phyloP scores from a whole-genome alignment of 2,888 invertebrate species.

The Nasonovia ribisnigri region DNA sequence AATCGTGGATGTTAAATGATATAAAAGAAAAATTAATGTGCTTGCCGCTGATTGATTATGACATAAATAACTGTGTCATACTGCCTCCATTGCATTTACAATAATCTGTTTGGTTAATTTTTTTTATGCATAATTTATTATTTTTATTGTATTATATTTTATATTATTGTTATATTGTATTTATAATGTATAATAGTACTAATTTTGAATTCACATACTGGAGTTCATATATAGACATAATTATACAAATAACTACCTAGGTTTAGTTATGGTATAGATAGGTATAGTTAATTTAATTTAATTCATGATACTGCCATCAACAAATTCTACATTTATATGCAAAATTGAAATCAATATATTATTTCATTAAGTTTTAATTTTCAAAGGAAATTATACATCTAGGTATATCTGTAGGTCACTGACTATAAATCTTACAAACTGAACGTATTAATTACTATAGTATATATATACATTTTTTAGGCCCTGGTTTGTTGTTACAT shows the following conservation, averaged over 20 bases:
- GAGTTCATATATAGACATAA: no score
- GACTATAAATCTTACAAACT: no score
- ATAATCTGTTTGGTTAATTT: background rate
- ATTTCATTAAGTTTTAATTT: no score
- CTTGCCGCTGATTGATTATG: background rate
- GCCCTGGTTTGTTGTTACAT: background rate
- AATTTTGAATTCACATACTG: no score
- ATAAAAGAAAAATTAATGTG: conserved; percentile 26
- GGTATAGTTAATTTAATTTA: no score
- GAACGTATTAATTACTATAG: background rate
- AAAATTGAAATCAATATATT: no score
- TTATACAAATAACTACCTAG: no score
- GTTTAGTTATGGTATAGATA: background rate
- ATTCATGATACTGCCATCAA: no score
- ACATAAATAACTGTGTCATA: background rate
- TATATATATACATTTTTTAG: background rate
- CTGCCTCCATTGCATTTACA: background rate
- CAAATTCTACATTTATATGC: no score
- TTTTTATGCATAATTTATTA: background rate
- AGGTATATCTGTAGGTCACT: no score
- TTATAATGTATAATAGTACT: background rate
- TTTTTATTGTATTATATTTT: background rate
- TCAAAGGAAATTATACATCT: no score
- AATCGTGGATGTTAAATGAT: background rate
- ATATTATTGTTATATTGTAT: background rate